Percentiles rank a stretch among this genome's conserved stretches.
Evolutionary conservation across 2,797 vertebrate genomes (phyloP).

Genomic region (Poecilia gillii): DNA sequence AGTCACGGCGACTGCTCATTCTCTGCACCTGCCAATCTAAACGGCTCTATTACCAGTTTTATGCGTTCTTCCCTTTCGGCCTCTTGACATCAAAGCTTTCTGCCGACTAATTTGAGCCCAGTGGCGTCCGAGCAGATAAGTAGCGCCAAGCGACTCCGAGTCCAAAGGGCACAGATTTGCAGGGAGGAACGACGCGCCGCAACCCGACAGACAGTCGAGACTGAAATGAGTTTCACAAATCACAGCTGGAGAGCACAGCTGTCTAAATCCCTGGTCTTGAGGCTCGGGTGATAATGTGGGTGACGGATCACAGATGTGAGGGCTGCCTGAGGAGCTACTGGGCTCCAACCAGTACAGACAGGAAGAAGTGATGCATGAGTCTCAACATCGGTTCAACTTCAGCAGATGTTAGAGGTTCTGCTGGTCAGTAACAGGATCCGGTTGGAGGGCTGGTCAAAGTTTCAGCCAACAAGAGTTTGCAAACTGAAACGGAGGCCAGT

Average conservation of each 20-base stretch:
- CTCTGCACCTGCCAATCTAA: constrained; percentile 22
- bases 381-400: background rate
- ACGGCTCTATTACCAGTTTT: constrained; percentile 26
- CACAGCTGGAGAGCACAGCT: constrained; percentile 56
- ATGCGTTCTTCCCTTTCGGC: constrained; percentile 7
- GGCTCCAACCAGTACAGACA: constrained; percentile 30
- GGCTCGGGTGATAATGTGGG: constrained; percentile 13
- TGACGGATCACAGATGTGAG: constrained; percentile 43
- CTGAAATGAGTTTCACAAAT: constrained; percentile 45
- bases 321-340: constrained; percentile 22
- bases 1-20: constrained; percentile 9
- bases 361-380: constrained; percentile 7
- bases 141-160: constrained; percentile 1
- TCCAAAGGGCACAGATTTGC: constrained; percentile 11
- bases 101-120: constrained; percentile 11
- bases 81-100: constrained; percentile 29
- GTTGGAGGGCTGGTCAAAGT: background rate
- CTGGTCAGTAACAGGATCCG: constrained; percentile 18
- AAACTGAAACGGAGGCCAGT: background rate
- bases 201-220: constrained; percentile 25
- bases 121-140: constrained; percentile 8
- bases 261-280: constrained; percentile 26
- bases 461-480: background rate
- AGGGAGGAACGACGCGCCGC: constrained; percentile 21
- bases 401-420: constrained; percentile 16